Base-by-base conservation (phyloP, 1,140 invertebrate species). In the Drosophila asahinai region DNA sequence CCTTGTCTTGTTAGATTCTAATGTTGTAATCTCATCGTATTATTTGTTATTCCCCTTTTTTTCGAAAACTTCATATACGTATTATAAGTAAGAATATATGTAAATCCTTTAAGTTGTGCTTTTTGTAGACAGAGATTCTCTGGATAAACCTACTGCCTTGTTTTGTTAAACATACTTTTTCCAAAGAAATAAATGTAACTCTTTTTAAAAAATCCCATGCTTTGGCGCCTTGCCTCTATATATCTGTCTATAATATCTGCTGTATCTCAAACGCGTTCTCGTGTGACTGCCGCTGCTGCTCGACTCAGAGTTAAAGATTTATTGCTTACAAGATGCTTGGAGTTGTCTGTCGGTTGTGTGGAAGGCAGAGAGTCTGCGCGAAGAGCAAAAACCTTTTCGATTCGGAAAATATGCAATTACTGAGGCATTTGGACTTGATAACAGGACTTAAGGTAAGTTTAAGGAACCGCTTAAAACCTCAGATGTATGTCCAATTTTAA, bases 341-440 rank as follows among this genome's bases (percentile, higher is more conserved):
- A 17, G 77, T 77, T 51, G 57, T 63, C 40, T 87, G 84, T 33
- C 63, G 83, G 52, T 9, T 70, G 19, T 87, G 83, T 25, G 83
- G 80, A 22, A 74, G 66, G 59, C 65, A 62, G 47, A 80, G 63
- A 5, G 40, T 61, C 40, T 77, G 76, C 17, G 57, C 61, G 1
- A 73, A 49, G 40, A 62, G 72, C 25, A 42, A 74, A 12, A 80
- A 89, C 55, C 38, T 87, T 1, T 87, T 87, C 5, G 72, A 80
- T 15, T 4, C 19, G 2, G 40, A 27, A 38, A 89, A 87, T 40
- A 61, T 40, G 8, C 89, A 65, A n/a, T 17, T 71, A 1, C 2
- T 87, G 2, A 63, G 42, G 4, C 64, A 87, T 17, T 64, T 89
- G 42, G 49, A 59, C 36, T 54, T 80, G 68, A 30, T 87, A 12